These are phyloP conservation scores for Muscicapa striata DNA, from an alignment of 2,797 vertebrate species.

Conservation along the genomic window DNA sequence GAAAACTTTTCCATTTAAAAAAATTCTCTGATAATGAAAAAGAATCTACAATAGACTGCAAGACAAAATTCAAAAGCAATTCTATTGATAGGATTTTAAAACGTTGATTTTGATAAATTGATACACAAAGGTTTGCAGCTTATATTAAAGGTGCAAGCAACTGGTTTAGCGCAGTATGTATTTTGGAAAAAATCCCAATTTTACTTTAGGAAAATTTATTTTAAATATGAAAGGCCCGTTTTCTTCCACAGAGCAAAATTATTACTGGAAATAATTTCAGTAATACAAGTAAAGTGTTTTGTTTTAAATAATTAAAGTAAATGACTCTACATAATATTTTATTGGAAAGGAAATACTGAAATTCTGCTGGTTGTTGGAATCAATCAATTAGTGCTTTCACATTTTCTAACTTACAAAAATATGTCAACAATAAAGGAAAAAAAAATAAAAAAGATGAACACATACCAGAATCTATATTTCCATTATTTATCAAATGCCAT, in stretches of 20 bases:
- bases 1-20: slow-evolving; percentile 25
- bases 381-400: neutral
- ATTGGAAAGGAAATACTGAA: neutral
- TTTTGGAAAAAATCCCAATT: slow-evolving; percentile 10
- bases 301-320: slow-evolving; percentile 28
- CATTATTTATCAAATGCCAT: neutral
- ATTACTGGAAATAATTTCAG: slow-evolving; percentile 48
- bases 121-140: neutral
- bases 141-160: slow-evolving; percentile 19
- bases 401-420: neutral
- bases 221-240: slow-evolving; percentile 23
- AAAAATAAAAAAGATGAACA: neutral
- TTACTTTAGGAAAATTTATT: slow-evolving; percentile 29
- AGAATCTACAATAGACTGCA: neutral
- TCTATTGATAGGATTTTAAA: slow-evolving; percentile 40
- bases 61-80: slow-evolving; percentile 58
- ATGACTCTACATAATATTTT: neutral
- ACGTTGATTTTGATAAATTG: slow-evolving; percentile 28
- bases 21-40: slow-evolving; percentile 46
- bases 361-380: neutral
- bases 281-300: neutral
- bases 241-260: slow-evolving; percentile 20
- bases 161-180: slow-evolving; percentile 20
- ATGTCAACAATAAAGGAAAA: neutral
- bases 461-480: neutral